Conservation (phyloP, 2,113 vertebrate species). For the Ploceus nigricollis region DNA sequence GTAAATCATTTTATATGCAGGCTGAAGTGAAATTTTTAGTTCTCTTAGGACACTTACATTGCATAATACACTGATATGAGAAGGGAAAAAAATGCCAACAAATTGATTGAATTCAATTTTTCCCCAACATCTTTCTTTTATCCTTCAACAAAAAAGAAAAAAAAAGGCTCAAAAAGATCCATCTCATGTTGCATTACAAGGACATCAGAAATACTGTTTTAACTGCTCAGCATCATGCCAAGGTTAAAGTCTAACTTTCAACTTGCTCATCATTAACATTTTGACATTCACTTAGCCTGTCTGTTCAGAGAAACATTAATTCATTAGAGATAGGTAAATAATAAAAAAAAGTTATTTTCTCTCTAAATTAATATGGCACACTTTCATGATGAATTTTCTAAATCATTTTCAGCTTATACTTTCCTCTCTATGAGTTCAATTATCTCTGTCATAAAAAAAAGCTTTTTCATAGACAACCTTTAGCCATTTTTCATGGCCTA, state of each 20-base stretch:
- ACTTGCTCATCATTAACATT: slow-evolving; percentile 61
- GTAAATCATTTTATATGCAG: background rate
- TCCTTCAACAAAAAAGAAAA: background rate
- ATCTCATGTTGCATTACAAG: slow-evolving; percentile 20
- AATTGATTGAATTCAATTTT: slow-evolving; percentile 27
- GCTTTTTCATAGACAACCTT: slow-evolving; percentile 64
- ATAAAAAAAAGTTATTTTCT: slow-evolving; percentile 60
- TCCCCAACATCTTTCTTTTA: slow-evolving; percentile 16
- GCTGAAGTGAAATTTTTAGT: slow-evolving; percentile 10
- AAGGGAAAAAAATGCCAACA: background rate
- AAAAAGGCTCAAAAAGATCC: background rate
- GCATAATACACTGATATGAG: background rate
- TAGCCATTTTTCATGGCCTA: slow-evolving; percentile 73
- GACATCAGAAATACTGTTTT: slow-evolving; percentile 32
- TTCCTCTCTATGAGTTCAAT: slow-evolving; percentile 75
- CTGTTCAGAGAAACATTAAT: slow-evolving; percentile 53
- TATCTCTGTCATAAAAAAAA: slow-evolving; percentile 77
- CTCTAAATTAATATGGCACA: slow-evolving; percentile 71
- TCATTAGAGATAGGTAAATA: slow-evolving; percentile 73
- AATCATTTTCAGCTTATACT: slow-evolving; percentile 73
- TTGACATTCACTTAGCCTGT: slow-evolving; percentile 35
- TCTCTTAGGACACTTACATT: background rate
- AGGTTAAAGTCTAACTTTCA: slow-evolving; percentile 60
- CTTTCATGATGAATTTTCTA: slow-evolving; percentile 72
- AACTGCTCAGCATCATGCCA: background rate